Evolutionary conservation across 2,797 vertebrate genomes (phyloP).

Genomic region (Podarcis siculus): DNA sequence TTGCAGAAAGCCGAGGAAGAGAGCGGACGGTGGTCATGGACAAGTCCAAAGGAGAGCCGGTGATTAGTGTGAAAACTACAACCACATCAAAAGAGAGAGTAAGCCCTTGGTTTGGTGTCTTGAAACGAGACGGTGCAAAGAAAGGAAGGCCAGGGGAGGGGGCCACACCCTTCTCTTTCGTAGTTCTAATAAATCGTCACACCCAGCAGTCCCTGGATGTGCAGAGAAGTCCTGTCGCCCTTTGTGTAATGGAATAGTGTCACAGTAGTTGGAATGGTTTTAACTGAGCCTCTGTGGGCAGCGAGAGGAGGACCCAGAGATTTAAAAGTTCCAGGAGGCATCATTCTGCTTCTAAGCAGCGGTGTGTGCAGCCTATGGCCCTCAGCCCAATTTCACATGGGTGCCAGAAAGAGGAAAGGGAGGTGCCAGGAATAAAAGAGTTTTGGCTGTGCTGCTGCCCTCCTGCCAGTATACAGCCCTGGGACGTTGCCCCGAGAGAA

Average conservation of each 20-base stretch:
- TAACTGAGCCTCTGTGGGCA: background rate
- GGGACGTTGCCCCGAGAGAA: too few species aligned
- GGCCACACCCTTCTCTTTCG: accelerated
- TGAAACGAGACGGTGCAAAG: background rate
- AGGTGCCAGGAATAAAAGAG: too few species aligned
- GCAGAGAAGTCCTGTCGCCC: too few species aligned
- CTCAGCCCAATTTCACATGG: background rate
- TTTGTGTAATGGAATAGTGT: background rate
- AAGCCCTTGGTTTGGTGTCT: conserved; percentile 57
- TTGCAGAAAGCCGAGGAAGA: conserved; percentile 77
- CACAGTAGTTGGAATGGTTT: background rate
- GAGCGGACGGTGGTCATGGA: conserved; percentile 98
- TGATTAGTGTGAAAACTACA: conserved; percentile 94
- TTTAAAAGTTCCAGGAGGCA: too few species aligned
- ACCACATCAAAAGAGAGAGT: conserved; percentile 94
- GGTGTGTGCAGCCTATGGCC: background rate
- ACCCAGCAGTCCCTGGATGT: accelerated
- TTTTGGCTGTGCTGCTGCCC: too few species aligned
- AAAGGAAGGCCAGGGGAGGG: too few species aligned
- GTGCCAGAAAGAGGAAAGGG: too few species aligned
- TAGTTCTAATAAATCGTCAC: too few species aligned
- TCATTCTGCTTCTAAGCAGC: background rate
- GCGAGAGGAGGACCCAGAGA: background rate
- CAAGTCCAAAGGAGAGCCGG: conserved; percentile 96
- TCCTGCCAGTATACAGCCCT: too few species aligned